Base-by-base conservation (phyloP, 2,113 vertebrate species). In the Plecotus auritus region DNA sequence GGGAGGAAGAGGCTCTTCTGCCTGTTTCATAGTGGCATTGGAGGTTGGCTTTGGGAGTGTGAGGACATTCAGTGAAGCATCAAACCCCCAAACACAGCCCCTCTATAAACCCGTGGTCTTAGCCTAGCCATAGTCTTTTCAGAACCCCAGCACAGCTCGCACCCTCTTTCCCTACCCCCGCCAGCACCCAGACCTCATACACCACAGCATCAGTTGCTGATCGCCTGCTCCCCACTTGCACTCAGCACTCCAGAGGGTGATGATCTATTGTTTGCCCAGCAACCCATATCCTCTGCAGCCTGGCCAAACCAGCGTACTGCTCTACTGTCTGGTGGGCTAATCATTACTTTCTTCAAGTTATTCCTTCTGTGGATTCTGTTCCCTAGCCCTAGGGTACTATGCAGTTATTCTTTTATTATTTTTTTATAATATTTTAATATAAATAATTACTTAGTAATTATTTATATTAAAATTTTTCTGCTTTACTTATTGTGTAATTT, bases 141-240 rank as follows among this genome's bases (percentile, higher is more conserved):
- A n/a, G 56, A 90, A 47, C 5, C 16, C 13, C 17, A 20, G 40
- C 20, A 4, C 35, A 80, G 9, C 23, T 45, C 0, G 0, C 5
- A 1, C 40, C 47, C 56, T 2, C 20, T 28, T 18, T 9, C 22
- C 18, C 61, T 42, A 5, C 1, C 59, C 40, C 66, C 0, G 12
- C 70, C 49, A 76, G 40, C 11, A 51, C 40, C 23, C 37, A 35
- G n/a, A 54, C 67, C 35, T 37, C 32, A 23, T 3, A 7, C 13
- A 2, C 18, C 40, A 9, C 4, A 3, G 30, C 16, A 42, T 49
- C 47, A 12, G 9, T 11, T 66, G 51, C 45, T 35, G 5, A 18
- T 23, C 1, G 0, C 45, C 45, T 30, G 14, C 32, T 37, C 45
- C 28, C 1, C 1, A 0, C 56, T 49, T 23, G 54, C n/a, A 26